Evolutionary conservation across 2,797 vertebrate genomes (phyloP), one percentile per base, ranked within the genome.

Genomic region (Iguana delicatissima): DNA sequence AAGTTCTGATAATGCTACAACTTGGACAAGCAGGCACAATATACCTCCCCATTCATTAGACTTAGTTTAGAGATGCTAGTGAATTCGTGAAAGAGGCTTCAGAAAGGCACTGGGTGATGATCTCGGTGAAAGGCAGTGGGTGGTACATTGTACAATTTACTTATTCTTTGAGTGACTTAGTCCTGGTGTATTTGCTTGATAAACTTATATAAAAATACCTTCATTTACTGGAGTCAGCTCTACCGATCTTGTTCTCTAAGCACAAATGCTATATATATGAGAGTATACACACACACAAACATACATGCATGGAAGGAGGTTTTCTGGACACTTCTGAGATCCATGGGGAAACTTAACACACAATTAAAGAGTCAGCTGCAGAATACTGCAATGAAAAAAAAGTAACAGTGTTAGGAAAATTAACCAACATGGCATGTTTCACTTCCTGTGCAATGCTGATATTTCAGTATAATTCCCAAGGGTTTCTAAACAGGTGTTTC

Each of bases 241-340:
- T 46, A 38, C 50, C 18, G 20, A 52, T 32, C 16, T 55, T 52
- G 29, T 38, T 55, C 52, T 42, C 14, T 52, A 69, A 80, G 26
- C 88, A 35, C 67, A 94, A 93, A 26, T 35, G 0, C 0, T 86
- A 84, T 79, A 13, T 0, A 18, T 22, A 1, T 10, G 50, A 46
- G 42, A 46, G 42, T 46, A 46, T 46, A 46, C 4, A 46, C 42
- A 46, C 42, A 46, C 42, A 46, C 42, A 46, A 46, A 4, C 42
- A 46, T 46, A 46, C 42, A 46, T 1, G 22, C 35, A 55, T 80
- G 5, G 26, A 10, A 13, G 89, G 84, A 94, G 91, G 32, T 89
- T 18, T 74, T 80, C 85, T 42, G 72, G 67, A 14, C 0, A 92
- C 38, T 46, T 88, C 2, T 62, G 52, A 22, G 72, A 83, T 62